A percentile compares a stretch with the other conserved stretches of the same genome.
Conservation (phyloP, 2,113 vertebrate species). For the Ceuthmochares aereus region DNA sequence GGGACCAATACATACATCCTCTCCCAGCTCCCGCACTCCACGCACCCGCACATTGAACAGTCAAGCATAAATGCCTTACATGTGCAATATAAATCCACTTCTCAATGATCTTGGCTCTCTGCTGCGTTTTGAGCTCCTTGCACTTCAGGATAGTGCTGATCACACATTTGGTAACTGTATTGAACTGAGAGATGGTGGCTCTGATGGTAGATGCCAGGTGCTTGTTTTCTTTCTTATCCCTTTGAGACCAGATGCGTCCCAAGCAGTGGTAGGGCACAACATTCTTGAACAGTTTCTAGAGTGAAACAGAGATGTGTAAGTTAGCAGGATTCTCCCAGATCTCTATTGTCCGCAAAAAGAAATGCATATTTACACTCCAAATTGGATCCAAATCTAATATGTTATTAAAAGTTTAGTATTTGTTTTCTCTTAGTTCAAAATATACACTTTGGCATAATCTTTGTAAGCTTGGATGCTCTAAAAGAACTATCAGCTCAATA, state of each 20-base stretch:
- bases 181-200: slow-evolving; percentile 95
- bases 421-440: neutral
- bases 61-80: slow-evolving; percentile 64
- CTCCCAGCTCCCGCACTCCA: neutral
- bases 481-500: neutral
- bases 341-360: neutral
- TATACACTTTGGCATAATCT: neutral
- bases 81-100: slow-evolving; percentile 95
- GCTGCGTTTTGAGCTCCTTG: slow-evolving; percentile 84
- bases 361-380: neutral
- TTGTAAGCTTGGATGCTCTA: neutral
- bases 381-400: neutral
- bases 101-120: slow-evolving; percentile 90
- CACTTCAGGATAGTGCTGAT: slow-evolving; percentile 87
- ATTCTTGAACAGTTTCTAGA: slow-evolving; percentile 91
- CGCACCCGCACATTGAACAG: neutral
- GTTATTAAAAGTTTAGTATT: neutral
- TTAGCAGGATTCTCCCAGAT: neutral
- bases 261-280: slow-evolving; percentile 94
- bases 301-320: slow-evolving; percentile 4
- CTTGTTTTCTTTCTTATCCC: slow-evolving; percentile 92
- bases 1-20: neutral
- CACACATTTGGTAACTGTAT: slow-evolving; percentile 89
- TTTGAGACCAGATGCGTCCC: slow-evolving; percentile 92
- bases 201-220: slow-evolving; percentile 88